Percentiles rank a stretch among this genome's conserved stretches.
Conservation (phyloP, 2,888 invertebrate species). For the Pegoplata infirma region DNA sequence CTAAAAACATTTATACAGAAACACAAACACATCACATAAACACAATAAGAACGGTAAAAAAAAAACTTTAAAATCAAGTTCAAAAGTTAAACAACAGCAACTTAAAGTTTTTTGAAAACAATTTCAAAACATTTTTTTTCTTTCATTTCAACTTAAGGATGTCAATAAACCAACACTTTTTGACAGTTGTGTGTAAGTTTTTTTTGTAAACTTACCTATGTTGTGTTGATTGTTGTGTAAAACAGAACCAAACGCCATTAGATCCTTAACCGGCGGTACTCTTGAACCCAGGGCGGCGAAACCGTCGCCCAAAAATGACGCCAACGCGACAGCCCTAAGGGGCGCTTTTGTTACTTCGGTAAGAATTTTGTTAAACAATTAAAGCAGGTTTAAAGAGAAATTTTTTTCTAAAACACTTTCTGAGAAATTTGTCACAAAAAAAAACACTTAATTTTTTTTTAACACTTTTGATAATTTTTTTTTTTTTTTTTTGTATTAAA, state of each 20-base stretch:
- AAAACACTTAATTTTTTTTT: neutral
- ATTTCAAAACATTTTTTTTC: neutral
- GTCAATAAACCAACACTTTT: neutral
- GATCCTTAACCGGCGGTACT: slow-evolving; percentile 78
- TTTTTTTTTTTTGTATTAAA: neutral
- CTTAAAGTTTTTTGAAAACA: neutral
- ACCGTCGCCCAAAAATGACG: slow-evolving; percentile 79
- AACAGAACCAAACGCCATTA: slow-evolving; percentile 79
- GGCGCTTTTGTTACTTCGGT: slow-evolving; percentile 79
- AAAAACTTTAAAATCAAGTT: slow-evolving; percentile 31
- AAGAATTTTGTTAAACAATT: slow-evolving; percentile 76
- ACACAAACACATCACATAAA: too few relatives aligned
- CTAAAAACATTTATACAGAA: neutral
- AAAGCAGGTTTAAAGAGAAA: slow-evolving; percentile 23
- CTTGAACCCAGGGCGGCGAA: slow-evolving; percentile 78
- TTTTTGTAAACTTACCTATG: slow-evolving; percentile 73
- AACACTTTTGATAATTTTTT: neutral
- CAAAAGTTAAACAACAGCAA: slow-evolving; percentile 21
- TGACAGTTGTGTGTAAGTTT: neutral
- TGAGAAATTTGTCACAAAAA: too few relatives aligned
- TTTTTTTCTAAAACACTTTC: neutral
- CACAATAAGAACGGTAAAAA: too few relatives aligned
- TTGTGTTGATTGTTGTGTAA: slow-evolving; percentile 78
- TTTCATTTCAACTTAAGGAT: too few relatives aligned
- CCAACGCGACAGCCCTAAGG: slow-evolving; percentile 79